Percentiles rank a stretch among this genome's conserved stretches.
These are phyloP conservation scores for Mesocricetus auratus DNA, from an alignment of 2,113 vertebrate species.

Conservation along the genomic window DNA sequence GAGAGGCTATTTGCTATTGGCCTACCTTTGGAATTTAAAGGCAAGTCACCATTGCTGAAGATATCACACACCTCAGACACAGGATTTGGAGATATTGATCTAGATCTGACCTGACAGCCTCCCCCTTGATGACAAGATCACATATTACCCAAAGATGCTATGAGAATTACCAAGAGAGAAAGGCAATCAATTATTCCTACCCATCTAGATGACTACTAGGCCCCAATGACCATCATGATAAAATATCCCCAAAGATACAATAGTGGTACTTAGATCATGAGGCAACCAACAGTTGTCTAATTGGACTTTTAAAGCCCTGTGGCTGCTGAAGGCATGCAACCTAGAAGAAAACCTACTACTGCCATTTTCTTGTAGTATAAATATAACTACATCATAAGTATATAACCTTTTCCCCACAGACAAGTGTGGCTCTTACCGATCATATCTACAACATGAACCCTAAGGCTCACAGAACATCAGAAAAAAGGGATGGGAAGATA, in stretches of 20 bases:
- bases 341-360: neutral
- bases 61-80: neutral
- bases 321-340: neutral
- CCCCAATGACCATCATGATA: neutral
- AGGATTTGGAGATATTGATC: neutral
- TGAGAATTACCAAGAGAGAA: neutral
- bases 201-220: neutral
- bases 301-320: neutral
- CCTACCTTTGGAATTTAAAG: neutral
- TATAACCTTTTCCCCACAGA: neutral
- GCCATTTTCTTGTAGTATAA: neutral
- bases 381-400: neutral
- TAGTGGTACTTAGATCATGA: neutral
- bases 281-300: neutral
- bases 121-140: neutral
- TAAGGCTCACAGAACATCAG: too few species aligned
- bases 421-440: neutral
- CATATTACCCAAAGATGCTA: neutral
- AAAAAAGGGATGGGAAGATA: too few species aligned
- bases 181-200: neutral
- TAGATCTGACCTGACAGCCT: neutral
- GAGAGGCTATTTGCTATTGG: neutral
- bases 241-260: neutral
- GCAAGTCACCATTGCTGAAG: neutral
- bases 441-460: neutral